phyloP scores from a whole-genome alignment of 1,140 invertebrate species.

The Drosophila pectinifera region DNA sequence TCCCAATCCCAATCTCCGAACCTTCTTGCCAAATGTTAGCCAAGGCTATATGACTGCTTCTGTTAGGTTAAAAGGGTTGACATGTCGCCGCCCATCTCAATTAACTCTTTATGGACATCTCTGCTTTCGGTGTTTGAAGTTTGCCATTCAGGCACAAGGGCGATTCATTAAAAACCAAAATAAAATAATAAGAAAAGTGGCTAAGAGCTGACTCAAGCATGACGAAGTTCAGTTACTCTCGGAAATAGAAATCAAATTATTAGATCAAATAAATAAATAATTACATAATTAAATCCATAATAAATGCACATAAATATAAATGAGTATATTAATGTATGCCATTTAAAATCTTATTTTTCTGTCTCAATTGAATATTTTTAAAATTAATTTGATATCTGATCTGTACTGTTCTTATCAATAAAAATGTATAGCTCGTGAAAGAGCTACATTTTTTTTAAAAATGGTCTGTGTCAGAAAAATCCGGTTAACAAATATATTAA shows the following conservation, averaged over 20 bases:
- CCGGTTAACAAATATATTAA: neutral
- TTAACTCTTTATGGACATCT: slow-evolving; percentile 16
- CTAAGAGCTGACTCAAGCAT: slow-evolving; percentile 1
- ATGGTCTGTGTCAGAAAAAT: neutral
- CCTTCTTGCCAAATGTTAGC: slow-evolving; percentile 2
- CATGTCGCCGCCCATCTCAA: slow-evolving; percentile 18
- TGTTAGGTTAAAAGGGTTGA: slow-evolving; percentile 21
- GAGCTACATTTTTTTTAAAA: neutral
- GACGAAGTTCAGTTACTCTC: slow-evolving; percentile 22
- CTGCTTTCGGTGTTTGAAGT: slow-evolving; percentile 13
- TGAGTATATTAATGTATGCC: too few relatives aligned
- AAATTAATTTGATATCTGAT: neutral
- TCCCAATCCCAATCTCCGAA: slow-evolving; percentile 27
- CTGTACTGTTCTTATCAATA: neutral
- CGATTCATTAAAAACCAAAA: slow-evolving; percentile 10
- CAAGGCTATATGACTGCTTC: slow-evolving; percentile 24
- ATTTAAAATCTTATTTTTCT: neutral
- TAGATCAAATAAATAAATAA: neutral
- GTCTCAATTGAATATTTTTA: neutral
- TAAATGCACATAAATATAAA: neutral
- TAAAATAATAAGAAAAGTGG: slow-evolving; percentile 15
- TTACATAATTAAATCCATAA: neutral
- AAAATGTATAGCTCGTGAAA: neutral
- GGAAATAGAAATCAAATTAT: slow-evolving; percentile 1
- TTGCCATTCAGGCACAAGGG: slow-evolving; percentile 43